Evolutionary conservation across 1,140 invertebrate genomes (phyloP), one percentile per base, ranked within the genome.

Genomic region (Heliothis virescens): DNA sequence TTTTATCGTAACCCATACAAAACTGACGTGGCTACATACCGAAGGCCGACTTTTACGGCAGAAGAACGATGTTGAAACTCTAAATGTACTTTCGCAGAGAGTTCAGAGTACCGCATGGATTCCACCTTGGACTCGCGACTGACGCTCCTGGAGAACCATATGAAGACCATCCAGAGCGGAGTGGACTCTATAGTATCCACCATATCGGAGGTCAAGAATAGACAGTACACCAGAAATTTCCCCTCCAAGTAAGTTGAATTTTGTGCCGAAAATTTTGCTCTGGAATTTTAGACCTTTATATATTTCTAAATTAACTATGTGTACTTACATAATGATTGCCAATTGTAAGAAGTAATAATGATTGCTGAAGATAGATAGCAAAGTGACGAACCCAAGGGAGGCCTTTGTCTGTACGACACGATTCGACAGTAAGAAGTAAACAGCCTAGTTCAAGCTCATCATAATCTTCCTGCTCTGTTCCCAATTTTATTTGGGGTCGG

Each of bases 181-280:
- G 89, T 94, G 12, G 91, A 93, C 1, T 84, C 87, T 5, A 90
- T 92, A 26, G 80, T 88, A 7, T 18, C 87, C 9, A 88, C 89
- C 47, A 92, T 92, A 34, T 86, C 89, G 0, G 90, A 94, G 76
- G 92, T 94, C 11, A 92, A 94, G 81, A 87, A 81, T 57, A 80
- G 91, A 5, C 88, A 92, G 60, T 79, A 76, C 53, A 21, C 47
- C 0, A 79, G 72, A 21, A 16, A 55, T 2, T 75, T 21, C 4
- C n/a, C 62, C 4, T 3, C 16, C 26, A 76, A 74, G 81, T 82
- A 74, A 69, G 81, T 59, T 16, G 9, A 63, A 55, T 7, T 47
- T 5, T 10, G 5, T 72, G 41, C 9, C 11, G 10, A 47, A 9
- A 3, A 1, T 29, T 4, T 7, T 59, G 2, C 7, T 18, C 55